A percentile compares a stretch with the other conserved stretches of the same genome.
Evolutionary conservation across 2,888 invertebrate genomes (phyloP).

Genomic region (Zygaena filipendulae): DNA sequence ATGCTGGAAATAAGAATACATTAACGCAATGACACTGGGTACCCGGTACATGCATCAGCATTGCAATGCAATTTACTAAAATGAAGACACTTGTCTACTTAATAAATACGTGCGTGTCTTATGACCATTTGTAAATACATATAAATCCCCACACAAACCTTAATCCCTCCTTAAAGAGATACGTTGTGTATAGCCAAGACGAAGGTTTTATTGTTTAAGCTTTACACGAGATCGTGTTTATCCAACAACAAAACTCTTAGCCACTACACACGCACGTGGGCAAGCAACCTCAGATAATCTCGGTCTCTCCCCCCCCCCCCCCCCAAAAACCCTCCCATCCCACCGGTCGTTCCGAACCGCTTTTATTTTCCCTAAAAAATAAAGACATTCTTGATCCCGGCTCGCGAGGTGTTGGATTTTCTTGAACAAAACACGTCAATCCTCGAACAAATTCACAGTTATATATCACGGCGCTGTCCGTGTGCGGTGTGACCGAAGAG

Average conservation of each 20-base stretch:
- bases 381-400: slow-evolving; percentile 43
- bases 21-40: no score
- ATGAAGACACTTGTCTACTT: no score
- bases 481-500: slow-evolving; percentile 30
- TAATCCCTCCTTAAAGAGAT: no score
- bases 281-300: slow-evolving; percentile 27
- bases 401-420: slow-evolving; percentile 46
- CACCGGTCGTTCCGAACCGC: slow-evolving; percentile 20
- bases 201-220: slow-evolving; percentile 39
- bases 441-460: slow-evolving; percentile 55
- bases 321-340: no score
- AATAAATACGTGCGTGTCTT: no score
- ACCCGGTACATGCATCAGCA: no score
- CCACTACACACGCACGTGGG: slow-evolving; percentile 29
- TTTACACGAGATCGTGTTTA: slow-evolving; percentile 31
- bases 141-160: no score
- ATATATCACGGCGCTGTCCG: slow-evolving; percentile 39
- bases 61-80: no score
- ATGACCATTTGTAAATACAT: no score
- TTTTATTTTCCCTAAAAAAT: slow-evolving; percentile 42
- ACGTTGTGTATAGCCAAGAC: no score
- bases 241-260: slow-evolving; percentile 25
- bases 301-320: slow-evolving; percentile 26
- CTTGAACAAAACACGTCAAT: no score
- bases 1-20: no score